Conservation (phyloP, 2,113 vertebrate genomes). For the Oenanthe melanoleuca region DNA sequence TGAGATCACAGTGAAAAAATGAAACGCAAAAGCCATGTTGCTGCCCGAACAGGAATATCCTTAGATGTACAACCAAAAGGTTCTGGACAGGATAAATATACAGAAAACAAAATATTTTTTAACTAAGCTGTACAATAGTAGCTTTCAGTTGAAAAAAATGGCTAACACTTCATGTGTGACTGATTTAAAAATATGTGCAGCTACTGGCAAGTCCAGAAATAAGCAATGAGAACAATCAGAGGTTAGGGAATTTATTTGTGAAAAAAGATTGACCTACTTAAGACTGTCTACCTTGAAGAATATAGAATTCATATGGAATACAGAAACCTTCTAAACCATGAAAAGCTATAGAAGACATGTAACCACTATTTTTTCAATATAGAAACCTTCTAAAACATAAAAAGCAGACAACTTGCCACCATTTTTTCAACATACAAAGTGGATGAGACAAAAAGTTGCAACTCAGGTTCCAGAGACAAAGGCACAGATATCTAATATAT, state of each 20-base stretch:
- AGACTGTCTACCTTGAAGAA: neutral
- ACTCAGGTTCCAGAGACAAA: neutral
- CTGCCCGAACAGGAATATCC: neutral
- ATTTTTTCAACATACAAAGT: neutral
- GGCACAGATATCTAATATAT: too few species aligned
- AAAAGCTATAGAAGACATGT: neutral
- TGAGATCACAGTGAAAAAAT: neutral
- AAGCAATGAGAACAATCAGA: neutral
- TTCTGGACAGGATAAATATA: neutral
- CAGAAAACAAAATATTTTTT: neutral
- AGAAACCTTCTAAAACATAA: neutral
- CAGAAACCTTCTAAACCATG: neutral
- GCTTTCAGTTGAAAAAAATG: neutral
- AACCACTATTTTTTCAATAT: neutral
- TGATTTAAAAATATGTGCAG: neutral
- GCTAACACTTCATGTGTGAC: neutral
- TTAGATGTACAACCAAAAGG: neutral
- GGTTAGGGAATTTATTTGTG: neutral
- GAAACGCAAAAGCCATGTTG: neutral
- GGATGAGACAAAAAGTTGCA: accelerated
- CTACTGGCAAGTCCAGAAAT: neutral
- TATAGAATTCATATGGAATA: neutral
- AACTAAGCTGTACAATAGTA: neutral
- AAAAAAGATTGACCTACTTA: neutral
- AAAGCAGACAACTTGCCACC: neutral